Evolutionary conservation across 92 coral and sea anemone species (phyloP), one percentile per base, ranked within the genome.

Genomic region (Montipora capitata): DNA sequence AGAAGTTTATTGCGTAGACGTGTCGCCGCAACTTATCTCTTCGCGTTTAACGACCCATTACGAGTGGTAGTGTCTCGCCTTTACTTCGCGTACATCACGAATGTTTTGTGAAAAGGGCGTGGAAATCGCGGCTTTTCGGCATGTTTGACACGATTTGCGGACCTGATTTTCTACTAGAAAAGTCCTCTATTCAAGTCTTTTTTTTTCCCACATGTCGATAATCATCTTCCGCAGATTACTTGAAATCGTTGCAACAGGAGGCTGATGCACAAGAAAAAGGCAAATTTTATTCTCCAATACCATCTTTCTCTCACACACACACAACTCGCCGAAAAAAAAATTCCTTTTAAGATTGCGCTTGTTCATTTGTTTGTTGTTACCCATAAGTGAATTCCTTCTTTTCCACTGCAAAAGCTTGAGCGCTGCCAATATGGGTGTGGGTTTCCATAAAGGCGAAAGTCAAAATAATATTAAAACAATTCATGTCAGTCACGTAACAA

Each of bases 21-120:
- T 49, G 85, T 69, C 85, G 85, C 85, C 85, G 85, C 85, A 81
- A 81, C 77, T 81, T 81, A 81, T 81, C 74, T 73, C 68, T 58
- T 43, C 45, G 74, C 85, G 54, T 61, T 68, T 81, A 81, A 81
- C 77, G 85, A 68, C 85, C 51, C 76, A 81, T 68, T 68, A 81
- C 17, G 76, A 81, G 68, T 52, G 57, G 56, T 48, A 68, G 11
- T 16, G 85, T 81, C 85, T 81, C 40, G 57, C 65, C 67, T 40
- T 16, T 57, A 52, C 56, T 49, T 7, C 56, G 3, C 3, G n/a
- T 51, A 2, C 12, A 81, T 81, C 85, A 81, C 85, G 85, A 79
- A 44, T 27, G 57, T 79, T 79, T 14, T 59, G 17, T n/a, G 6
- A 3, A 11, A 17, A 45, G 16, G 42, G 17, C 10, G 11, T 2